Evolutionary conservation across 2,888 invertebrate genomes (phyloP).

Genomic region (Tetanocera ferruginea): DNA sequence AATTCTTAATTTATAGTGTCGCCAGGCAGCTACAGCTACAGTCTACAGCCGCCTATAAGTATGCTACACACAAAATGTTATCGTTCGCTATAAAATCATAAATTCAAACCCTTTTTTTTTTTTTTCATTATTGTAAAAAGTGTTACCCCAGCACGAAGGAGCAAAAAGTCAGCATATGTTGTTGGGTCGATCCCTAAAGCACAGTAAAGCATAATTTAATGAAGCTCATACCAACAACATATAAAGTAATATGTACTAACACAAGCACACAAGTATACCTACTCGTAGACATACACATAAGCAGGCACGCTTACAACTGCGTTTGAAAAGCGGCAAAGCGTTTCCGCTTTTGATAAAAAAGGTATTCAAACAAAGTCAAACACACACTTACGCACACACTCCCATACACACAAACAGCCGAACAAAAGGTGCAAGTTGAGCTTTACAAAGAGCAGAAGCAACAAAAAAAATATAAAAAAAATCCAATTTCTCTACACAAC

Average conservation of each 20-base stretch:
- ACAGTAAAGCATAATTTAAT: conserved; percentile 39
- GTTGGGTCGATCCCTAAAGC: conserved; percentile 7
- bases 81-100: conserved; percentile 61
- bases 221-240: conserved; percentile 16
- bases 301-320: neutral
- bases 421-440: neutral
- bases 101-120: conserved; percentile 56
- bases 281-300: neutral
- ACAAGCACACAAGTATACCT: neutral
- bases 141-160: neutral
- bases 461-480: too few species aligned
- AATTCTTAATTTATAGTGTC: conserved; percentile 2
- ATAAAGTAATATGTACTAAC: neutral
- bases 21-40: neutral
- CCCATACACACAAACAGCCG: neutral
- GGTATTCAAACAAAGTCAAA: neutral
- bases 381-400: too few species aligned
- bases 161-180: neutral
- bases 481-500: too few species aligned
- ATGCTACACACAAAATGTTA: conserved; percentile 53
- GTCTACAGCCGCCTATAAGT: neutral
- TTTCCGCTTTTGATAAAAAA: conserved; percentile 21
- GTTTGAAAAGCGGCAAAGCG: conserved; percentile 3
- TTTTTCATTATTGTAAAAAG: neutral
- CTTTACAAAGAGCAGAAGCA: too few species aligned